phyloP scores from a whole-genome alignment of 1,140 invertebrate genomes.

The Lordiphosa mommai region DNA sequence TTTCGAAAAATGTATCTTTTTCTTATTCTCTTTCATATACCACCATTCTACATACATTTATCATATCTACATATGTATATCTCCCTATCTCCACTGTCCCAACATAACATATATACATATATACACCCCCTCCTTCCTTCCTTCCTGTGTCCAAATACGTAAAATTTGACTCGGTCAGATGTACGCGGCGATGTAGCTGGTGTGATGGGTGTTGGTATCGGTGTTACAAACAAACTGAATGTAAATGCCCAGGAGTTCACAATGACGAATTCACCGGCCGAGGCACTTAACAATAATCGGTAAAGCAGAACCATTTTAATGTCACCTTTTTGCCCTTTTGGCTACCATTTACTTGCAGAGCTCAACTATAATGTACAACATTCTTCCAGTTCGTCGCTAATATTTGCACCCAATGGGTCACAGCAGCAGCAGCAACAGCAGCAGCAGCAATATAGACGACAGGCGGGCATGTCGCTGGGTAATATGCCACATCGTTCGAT shows the following conservation, averaged over 20 bases:
- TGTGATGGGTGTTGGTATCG: constrained; percentile 32
- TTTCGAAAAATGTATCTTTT: constrained; percentile 40
- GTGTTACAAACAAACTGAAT: constrained; percentile 84
- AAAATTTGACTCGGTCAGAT: constrained; percentile 37
- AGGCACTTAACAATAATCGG: constrained; percentile 55
- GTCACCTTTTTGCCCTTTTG: constrained; percentile 50
- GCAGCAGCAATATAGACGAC: constrained; percentile 79
- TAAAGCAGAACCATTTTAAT: constrained; percentile 64
- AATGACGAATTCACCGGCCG: constrained; percentile 81
- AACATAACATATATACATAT: constrained; percentile 17
- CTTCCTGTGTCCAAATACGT: constrained; percentile 6
- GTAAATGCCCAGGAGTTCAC: constrained; percentile 93
- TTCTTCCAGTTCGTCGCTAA: constrained; percentile 79
- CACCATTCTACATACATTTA: constrained; percentile 19
- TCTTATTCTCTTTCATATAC: constrained; percentile 51
- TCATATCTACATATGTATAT: neutral
- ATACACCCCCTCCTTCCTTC: constrained; percentile 2
- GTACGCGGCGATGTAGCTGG: constrained; percentile 56
- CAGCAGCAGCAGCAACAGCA: constrained; percentile 78
- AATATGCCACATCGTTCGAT: constrained; percentile 76
- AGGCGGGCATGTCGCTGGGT: constrained; percentile 67
- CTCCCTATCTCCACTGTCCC: constrained; percentile 14
- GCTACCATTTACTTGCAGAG: constrained; percentile 69
- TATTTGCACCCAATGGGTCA: constrained; percentile 75
- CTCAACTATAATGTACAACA: constrained; percentile 78